phyloP scores from a whole-genome alignment of 2,113 vertebrate genomes.

The Trachemys scripta region DNA sequence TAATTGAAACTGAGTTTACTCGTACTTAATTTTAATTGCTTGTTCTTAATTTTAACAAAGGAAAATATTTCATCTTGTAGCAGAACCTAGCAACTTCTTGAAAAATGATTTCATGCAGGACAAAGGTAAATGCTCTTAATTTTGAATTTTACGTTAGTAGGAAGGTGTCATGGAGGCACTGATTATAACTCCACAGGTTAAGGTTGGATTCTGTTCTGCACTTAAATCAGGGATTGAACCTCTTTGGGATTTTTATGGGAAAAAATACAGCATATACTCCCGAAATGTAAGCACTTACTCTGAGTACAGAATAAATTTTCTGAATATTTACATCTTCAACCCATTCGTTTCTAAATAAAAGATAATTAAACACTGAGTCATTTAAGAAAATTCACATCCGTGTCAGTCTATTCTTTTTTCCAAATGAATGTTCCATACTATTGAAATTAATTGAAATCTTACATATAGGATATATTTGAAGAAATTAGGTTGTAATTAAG shows the following conservation, averaged over 20 bases:
- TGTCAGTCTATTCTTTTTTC: background rate
- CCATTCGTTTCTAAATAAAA: background rate
- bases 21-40: background rate
- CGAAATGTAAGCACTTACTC: background rate
- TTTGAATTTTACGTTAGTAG: background rate
- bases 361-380: background rate
- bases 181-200: background rate
- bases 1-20: background rate
- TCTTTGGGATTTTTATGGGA: background rate
- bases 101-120: background rate
- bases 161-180: background rate
- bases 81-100: background rate
- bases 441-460: background rate
- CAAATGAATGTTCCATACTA: background rate
- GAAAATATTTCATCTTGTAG: background rate
- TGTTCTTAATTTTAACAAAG: background rate
- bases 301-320: background rate
- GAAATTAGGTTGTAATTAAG: background rate
- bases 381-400: background rate
- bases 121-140: background rate
- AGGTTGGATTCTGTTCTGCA: background rate
- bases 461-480: background rate
- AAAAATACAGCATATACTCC: background rate
- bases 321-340: background rate
- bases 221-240: background rate